Conservation (phyloP, 2,797 vertebrate genomes). For the Megalops cyprinoides region DNA sequence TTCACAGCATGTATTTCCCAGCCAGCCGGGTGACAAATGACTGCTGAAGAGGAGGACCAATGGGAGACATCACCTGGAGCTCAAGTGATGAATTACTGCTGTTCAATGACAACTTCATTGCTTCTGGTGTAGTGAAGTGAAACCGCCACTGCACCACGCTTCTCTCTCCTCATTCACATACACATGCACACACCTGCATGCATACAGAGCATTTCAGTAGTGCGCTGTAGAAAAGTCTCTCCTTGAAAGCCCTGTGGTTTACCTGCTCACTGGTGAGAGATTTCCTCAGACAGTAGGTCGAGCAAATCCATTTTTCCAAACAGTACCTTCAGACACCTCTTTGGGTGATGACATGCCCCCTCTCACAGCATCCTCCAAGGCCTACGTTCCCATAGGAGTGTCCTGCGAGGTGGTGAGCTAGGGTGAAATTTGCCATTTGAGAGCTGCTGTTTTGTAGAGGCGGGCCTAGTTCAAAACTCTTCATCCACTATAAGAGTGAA, state of each 20-base stretch:
- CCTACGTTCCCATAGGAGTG: no score
- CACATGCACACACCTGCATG: neutral
- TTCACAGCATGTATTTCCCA: constrained; percentile 9
- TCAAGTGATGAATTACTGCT: constrained; percentile 3
- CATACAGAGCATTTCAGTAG: no score
- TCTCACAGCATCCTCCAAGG: no score
- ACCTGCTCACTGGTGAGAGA: neutral
- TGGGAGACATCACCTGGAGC: neutral
- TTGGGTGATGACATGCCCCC: no score
- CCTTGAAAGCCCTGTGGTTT: neutral
- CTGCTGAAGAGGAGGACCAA: neutral
- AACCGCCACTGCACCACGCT: neutral
- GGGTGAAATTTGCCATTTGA: no score
- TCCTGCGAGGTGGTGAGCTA: no score
- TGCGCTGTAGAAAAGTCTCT: neutral
- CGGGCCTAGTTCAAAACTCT: no score
- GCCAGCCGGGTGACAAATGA: neutral
- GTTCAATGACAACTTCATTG: constrained; percentile 5
- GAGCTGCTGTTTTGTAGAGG: no score
- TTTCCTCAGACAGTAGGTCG: neutral
- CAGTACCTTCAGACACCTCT: no score
- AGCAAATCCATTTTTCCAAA: constrained; percentile 6
- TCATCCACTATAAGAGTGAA: no score
- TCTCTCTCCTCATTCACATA: neutral
- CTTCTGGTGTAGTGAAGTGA: neutral